Base-by-base conservation (phyloP, 2,797 vertebrate species). In the Momotus momota region DNA sequence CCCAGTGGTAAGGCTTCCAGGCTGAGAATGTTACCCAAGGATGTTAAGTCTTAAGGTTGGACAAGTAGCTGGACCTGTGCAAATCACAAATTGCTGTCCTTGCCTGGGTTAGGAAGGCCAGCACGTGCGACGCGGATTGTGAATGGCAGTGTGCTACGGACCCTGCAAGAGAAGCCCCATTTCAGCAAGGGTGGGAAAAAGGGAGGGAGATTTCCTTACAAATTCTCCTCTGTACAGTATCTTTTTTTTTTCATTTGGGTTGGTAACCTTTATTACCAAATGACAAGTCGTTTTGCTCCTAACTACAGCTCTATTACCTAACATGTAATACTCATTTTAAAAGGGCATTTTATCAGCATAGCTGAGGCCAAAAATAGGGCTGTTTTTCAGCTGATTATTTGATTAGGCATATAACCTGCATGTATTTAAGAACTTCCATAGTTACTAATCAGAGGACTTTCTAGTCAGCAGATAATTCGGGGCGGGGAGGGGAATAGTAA, bases 371-470 rank as follows among this genome's bases (percentile, higher is more conserved):
- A 90, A 96, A 95, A 64, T 74, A 83, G 54, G n/a, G 16, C 54
- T 94, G 35, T 17, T 74, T 92, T 86, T 45, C 74, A 67, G 66
- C 62, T 91, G 60, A 69, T 94, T 54, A 72, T 62, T 90, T 93
- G 79, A 90, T 89, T 89, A 92, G 69, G 51, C 25, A 20, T 70
- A 60, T 75, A 91, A 87, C 29, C 51, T 86, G 54, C 48, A 38
- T 14, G 57, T 62, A 60, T 86, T 86, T 93, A 94, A 79, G 73
- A 79, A 90, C 69, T 62, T 81, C 43, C n/a, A 19, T 17, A 66
- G 21, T 86, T 90, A 90, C 43, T 93, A 81, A 90, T 91, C 81
- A 87, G 13, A 54, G 60, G 52, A 93, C 80, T 93, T 94, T 55
- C 69, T 82, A 90, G 65, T 83, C 45, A 52, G 75, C 31, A 82